Evolutionary conservation across 2,888 invertebrate species (phyloP), one percentile per base, ranked within the genome.

Genomic region (Caenorhabditis afra): DNA sequence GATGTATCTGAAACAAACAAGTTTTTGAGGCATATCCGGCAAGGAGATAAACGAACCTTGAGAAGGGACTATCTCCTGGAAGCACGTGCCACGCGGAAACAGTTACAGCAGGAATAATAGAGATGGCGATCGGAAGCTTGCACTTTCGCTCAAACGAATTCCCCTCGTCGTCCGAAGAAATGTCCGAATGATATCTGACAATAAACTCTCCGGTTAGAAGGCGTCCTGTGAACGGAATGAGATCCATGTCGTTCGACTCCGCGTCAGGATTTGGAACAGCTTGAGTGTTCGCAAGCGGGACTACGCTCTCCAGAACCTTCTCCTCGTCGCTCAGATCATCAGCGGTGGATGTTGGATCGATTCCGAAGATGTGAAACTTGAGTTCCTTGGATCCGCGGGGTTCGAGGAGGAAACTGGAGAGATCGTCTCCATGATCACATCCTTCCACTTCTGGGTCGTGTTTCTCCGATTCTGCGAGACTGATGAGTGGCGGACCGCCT

Each of bases 91-190:
- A 89, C 20, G 87, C 85, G 12, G 88, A 84, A 5, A 89, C 88
- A n/a, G 86, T 88, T n/a, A 89, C 79, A 16, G 89, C 89, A 1
- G 89, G 89, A 18, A 89, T 86, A 39, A 90, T 89, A 8, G 85
- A 81, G 18, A 89, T 81, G 20, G 88, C 89, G 64, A 90, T 73
- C 35, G 86, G 86, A 16, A 89, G 76, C 18, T 80, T 81, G 41
- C 81, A 82, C 39, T 79, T 83, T 18, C 89, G 77, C 49, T 87
- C 86, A 52, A 83, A 75, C 7, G 82, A 85, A 59, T 87, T 82
- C 37, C 79, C 81, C 14, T 82, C 80, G 0, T 80, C 80, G 0
- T 80, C 71, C 20, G 84, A 82, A n/a, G 67, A 67, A 18, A 88
- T 75, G 50, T 87, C 89, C 3, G 89, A 88, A 23, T 82, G 84